A percentile compares a stretch with the other conserved stretches of the same genome.
These are phyloP conservation scores for Ornithoptera priamus DNA, from an alignment of 2,888 invertebrate genomes.

Conservation along the genomic window DNA sequence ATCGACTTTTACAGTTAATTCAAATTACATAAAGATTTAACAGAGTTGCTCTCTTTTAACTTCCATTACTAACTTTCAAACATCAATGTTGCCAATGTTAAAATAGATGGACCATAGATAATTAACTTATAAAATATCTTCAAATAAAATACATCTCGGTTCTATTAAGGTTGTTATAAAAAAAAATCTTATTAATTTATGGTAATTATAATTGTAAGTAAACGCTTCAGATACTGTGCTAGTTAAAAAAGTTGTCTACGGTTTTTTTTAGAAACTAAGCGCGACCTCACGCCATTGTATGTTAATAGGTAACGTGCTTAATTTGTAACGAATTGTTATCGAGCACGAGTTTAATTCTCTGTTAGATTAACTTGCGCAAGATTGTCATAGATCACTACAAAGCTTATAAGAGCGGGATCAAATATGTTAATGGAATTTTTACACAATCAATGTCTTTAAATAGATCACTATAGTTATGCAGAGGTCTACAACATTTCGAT, in stretches of 20 bases:
- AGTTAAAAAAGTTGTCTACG: constrained; percentile 18
- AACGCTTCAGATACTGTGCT: neutral
- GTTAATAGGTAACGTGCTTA: constrained; percentile 10
- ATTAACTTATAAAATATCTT: neutral
- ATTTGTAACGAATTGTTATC: constrained; percentile 8
- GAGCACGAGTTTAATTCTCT: neutral
- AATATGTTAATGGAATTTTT: no score
- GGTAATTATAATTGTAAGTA: constrained; percentile 10
- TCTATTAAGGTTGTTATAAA: constrained; percentile 8
- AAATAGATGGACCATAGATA: neutral
- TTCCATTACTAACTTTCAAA: no score
- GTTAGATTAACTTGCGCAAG: neutral
- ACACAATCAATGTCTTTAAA: neutral
- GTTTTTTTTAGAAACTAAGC: neutral
- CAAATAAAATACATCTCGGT: neutral
- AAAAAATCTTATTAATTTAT: constrained; percentile 10
- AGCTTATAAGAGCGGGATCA: no score
- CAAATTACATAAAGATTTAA: no score
- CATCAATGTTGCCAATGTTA: no score
- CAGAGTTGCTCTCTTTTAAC: no score
- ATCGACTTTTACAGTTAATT: no score
- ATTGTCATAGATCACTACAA: neutral
- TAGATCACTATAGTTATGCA: neutral
- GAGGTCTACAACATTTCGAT: no score
- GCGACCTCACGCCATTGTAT: constrained; percentile 22